A percentile compares a stretch with the other conserved stretches of the same genome.
These are phyloP conservation scores for Octonoba sinensis DNA, from an alignment of 2,888 invertebrate genomes.

Conservation along the genomic window DNA sequence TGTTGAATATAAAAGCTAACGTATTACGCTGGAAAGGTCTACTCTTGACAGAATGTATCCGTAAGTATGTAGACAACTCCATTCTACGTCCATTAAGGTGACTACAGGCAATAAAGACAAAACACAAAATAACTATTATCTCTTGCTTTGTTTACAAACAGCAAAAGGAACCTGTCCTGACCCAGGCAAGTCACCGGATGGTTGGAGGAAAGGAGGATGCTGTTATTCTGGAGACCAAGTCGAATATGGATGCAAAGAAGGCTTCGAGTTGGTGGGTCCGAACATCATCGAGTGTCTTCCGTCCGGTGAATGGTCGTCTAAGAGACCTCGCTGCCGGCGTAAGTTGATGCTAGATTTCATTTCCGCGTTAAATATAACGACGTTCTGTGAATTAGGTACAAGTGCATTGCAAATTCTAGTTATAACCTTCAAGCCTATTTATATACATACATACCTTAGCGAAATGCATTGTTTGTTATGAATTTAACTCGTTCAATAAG, in stretches of 20 bases:
- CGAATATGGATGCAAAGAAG: constrained; percentile 27
- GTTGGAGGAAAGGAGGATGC: constrained; percentile 21
- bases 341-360: constrained; percentile 4
- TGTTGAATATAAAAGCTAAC: neutral
- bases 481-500: too few species aligned
- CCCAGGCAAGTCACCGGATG: constrained; percentile 46
- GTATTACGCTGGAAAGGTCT: constrained; percentile 31
- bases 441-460: too few species aligned
- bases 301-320: constrained; percentile 23
- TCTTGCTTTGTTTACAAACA: neutral
- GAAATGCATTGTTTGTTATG: too few species aligned
- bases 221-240: constrained; percentile 45
- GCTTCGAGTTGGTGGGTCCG: constrained; percentile 21
- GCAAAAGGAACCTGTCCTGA: constrained; percentile 42
- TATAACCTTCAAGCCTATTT: too few species aligned
- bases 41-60: constrained; percentile 11
- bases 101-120: too few species aligned
- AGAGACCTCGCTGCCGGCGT: constrained; percentile 51
- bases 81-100: neutral
- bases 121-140: too few species aligned
- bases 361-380: too few species aligned
- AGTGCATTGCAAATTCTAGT: too few species aligned
- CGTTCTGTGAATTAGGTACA: too few species aligned
- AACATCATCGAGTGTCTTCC: constrained; percentile 16
- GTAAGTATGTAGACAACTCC: constrained; percentile 8